Percentiles rank a stretch among this genome's conserved stretches.
These are phyloP conservation scores for Galeopsomyia nigrocyanea DNA, from an alignment of 2,888 invertebrate genomes.

Conservation along the genomic window DNA sequence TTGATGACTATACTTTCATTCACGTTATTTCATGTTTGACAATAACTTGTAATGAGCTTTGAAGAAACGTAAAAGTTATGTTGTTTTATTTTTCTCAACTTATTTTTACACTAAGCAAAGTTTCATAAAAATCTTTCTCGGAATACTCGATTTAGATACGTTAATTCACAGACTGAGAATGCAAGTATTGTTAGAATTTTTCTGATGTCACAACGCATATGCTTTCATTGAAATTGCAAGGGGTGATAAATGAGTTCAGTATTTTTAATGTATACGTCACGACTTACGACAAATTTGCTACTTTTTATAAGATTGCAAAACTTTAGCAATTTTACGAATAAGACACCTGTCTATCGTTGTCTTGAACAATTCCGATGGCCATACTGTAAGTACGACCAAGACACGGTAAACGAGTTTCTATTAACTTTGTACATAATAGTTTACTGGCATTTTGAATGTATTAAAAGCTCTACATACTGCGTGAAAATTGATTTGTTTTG, in stretches of 20 bases:
- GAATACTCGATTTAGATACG: too few species aligned
- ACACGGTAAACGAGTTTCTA: constrained; percentile 18
- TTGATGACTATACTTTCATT: constrained; percentile 1
- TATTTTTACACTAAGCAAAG: too few species aligned
- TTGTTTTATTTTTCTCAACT: too few species aligned
- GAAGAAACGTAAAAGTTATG: too few species aligned
- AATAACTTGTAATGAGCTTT: too few species aligned
- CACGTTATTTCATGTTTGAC: too few species aligned
- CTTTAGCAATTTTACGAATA: constrained; percentile 12
- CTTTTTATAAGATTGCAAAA: constrained; percentile 41
- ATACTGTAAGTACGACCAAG: constrained; percentile 14
- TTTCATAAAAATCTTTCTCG: too few species aligned
- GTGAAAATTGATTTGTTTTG: constrained; percentile 13
- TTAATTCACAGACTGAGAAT: constrained; percentile 38
- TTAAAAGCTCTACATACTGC: constrained; percentile 33
- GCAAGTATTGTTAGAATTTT: constrained; percentile 32
- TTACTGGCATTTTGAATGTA: constrained; percentile 41
- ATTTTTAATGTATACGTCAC: constrained; percentile 33
- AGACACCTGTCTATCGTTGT: constrained; percentile 16
- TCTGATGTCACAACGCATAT: constrained; percentile 17
- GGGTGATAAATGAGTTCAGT: constrained; percentile 42
- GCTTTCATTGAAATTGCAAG: constrained; percentile 40
- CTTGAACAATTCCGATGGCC: constrained; percentile 10
- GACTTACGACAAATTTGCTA: constrained; percentile 32
- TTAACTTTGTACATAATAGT: constrained; percentile 41